These are phyloP conservation scores for Axis porcinus DNA, from an alignment of 2,113 vertebrate genomes.

Conservation along the genomic window DNA sequence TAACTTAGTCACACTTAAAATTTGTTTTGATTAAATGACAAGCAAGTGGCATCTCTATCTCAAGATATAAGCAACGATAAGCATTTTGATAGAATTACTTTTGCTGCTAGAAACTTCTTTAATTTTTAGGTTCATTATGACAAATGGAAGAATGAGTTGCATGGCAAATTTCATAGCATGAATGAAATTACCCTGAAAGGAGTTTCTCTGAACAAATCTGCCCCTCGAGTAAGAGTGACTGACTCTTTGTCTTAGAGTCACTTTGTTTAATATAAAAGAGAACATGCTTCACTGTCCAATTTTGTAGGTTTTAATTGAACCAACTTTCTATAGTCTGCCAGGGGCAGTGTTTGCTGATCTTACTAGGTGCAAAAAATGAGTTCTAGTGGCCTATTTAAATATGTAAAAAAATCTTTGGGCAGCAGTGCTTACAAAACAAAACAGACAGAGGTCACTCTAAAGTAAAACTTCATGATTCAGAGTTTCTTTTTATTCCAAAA, in stretches of 20 bases:
- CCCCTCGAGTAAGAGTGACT: background rate
- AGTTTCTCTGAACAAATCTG: background rate
- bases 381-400: background rate
- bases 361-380: background rate
- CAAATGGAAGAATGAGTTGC: background rate
- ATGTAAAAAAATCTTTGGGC: background rate
- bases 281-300: background rate
- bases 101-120: background rate
- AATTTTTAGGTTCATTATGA: background rate
- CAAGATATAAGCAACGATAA: background rate
- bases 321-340: background rate
- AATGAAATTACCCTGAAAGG: background rate
- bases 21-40: constrained; percentile 20
- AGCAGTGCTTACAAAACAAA: background rate
- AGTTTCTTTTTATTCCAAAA: background rate
- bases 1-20: background rate
- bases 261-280: background rate
- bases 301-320: background rate
- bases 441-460: background rate
- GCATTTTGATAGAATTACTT: background rate
- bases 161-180: background rate
- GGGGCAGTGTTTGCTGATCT: background rate
- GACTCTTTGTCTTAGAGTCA: background rate
- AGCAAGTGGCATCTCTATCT: background rate
- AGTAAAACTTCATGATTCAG: background rate